Evolutionary conservation across 2,797 vertebrate species (phyloP), one percentile per base, ranked within the genome.

Genomic region (Varecia variegata): DNA sequence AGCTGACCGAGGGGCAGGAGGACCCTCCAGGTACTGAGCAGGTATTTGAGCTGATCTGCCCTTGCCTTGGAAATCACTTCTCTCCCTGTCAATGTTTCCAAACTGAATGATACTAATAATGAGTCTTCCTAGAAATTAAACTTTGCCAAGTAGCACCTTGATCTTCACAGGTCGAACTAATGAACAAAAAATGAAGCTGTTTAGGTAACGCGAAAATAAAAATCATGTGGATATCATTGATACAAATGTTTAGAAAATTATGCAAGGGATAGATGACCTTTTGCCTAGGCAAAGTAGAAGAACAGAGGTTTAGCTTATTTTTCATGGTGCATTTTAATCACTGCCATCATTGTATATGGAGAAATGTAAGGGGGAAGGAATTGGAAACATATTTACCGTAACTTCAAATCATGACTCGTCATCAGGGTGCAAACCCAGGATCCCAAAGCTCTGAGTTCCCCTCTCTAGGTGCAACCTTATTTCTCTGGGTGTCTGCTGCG

Each of bases 51-150:
- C 32, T 32, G 10, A n/a, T 40, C 7, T 0, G 45, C 1, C 17
- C 0, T 18, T 30, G 60, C 15, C 35, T 43, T 88, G 68, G 38
- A 77, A 35, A 50, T 20, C 10, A 15, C 45, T 15, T 7, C 45
- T 40, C 65, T 93, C 85, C 68, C 70, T 15, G 74, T 15, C n/a
- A 79, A 65, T 74, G 76, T 96, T 23, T 54, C 85, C 88, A 94
- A 60, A 13, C 90, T 95, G 97, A 95, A 98, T 98, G 98, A 98
- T 45, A 76, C 97, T 97, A 96, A 96, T 96, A 96, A 96, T 94
- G 96, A 97, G 32, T 96, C 96, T 98, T 96, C 86, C 95, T 95
- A 98, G 97, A 98, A 98, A 97, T 98, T 97, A 97, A 97, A 97
- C 90, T 96, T 97, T 97, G 90, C 97, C 96, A 97, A 96, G 96